Evolutionary conservation across 2,113 vertebrate genomes (phyloP).

Genomic region (Gnathonemus echidnorhynchus): DNA sequence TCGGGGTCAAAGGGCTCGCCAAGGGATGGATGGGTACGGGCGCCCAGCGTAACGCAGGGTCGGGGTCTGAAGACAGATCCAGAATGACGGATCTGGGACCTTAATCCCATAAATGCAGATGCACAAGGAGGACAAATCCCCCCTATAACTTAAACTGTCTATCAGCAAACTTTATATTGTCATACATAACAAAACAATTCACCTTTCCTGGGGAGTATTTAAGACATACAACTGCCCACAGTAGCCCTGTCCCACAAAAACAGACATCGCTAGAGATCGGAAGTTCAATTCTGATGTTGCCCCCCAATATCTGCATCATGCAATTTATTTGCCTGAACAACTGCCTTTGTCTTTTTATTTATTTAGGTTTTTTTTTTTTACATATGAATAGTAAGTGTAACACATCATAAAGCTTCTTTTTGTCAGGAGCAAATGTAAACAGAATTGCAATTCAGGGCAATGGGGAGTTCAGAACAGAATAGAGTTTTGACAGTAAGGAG

Average conservation of each 20-base stretch:
- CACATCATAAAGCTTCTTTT: not conserved
- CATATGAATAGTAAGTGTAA: not conserved
- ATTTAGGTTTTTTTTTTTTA: not conserved
- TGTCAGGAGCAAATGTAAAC: not conserved
- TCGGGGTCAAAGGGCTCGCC: not conserved
- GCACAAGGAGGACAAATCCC: not conserved
- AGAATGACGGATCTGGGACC: not conserved
- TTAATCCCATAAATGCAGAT: not conserved
- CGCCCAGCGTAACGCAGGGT: not conserved
- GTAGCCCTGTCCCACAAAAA: not conserved
- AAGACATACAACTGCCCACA: not conserved
- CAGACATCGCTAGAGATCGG: not conserved
- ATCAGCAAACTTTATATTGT: not conserved
- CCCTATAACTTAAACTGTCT: not conserved
- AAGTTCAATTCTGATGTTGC: not conserved
- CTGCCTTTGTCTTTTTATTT: not conserved
- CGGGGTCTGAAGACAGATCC: not conserved
- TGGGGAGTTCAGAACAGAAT: not conserved
- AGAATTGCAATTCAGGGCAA: not conserved
- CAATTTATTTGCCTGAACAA: not conserved
- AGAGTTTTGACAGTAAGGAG: not conserved
- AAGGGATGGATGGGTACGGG: not conserved
- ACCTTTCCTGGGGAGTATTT: not conserved
- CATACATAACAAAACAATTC: not conserved
- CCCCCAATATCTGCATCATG: not conserved